Evolutionary conservation across 2,888 invertebrate genomes (phyloP), one percentile per base, ranked within the genome.

Genomic region (Folsomia candida): DNA sequence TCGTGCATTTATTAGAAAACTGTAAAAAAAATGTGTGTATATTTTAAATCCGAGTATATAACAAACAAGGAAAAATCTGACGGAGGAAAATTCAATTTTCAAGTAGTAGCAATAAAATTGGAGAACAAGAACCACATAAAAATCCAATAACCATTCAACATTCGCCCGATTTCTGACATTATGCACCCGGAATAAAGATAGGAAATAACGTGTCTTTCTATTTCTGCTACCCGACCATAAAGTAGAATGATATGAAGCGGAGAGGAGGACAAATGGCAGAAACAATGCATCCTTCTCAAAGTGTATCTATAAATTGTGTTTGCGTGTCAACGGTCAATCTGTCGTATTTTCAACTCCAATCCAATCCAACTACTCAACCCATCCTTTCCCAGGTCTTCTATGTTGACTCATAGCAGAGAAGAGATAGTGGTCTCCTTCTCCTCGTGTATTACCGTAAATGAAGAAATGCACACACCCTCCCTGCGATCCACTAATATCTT

Each of bases 231-330:
- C 37, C 37, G 37, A 9, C 37, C 37, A 37, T 37, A 37, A 37
- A 37, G 37, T 37, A 37, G 14, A 4, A 9, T 37, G 4, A 14
- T 37, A 37, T 4, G 37, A 37, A 37, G 6, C 37, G 14, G 37
- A 37, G 37, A 37, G 37, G 14, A 63, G 59, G 47, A 69, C 64
- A 70, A 67, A 67, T 62, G 65, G 57, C 25, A 68, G 68, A 66
- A 67, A 69, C 68, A 74, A 74, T 74, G 74, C 74, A 72, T 74
- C 74, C 74, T 74, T 72, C 72, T 74, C 74, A 74, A 74, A 74
- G 74, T 74, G 74, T 74, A 70, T 72, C 74, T 74, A 65, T 65
- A 9, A 47, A n/a, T n/a, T n/a, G n/a, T n/a, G n/a, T n/a, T 47
- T 72, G 74, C 74, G 74, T 74, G 74, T 65, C 70, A 70, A 60